These are phyloP conservation scores for Clinocottus analis DNA, from an alignment of 2,113 vertebrate genomes.

Conservation along the genomic window DNA sequence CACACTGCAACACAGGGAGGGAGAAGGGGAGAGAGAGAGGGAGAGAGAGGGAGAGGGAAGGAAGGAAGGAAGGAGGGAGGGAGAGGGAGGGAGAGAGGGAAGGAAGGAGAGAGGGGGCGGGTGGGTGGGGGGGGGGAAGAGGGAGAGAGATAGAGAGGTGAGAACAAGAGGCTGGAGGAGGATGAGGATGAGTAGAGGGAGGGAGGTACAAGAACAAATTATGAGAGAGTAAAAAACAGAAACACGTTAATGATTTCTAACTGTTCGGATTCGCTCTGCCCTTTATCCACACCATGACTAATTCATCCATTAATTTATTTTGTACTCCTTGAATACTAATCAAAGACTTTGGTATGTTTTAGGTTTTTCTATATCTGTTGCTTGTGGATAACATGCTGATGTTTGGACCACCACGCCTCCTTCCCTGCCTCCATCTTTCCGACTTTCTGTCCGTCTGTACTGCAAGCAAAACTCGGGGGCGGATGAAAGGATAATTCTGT, in stretches of 20 bases:
- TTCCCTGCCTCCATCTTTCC: conserved; percentile 17
- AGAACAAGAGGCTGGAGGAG: conserved; percentile 43
- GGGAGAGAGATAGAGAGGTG: conserved; percentile 8
- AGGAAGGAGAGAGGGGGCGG: conserved; percentile 3
- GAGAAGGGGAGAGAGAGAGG: conserved; percentile 2
- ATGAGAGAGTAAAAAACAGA: background rate
- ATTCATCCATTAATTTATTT: conserved; percentile 58
- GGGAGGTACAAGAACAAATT: conserved; percentile 10
- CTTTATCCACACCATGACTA: conserved; percentile 27
- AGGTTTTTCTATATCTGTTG: conserved; percentile 24
- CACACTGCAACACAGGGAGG: conserved; percentile 62
- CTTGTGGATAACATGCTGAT: background rate
- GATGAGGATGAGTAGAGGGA: conserved; percentile 34
- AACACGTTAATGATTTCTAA: conserved; percentile 21
- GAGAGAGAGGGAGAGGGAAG: conserved; percentile 1
- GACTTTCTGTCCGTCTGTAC: conserved; percentile 36
- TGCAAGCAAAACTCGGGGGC: conserved; percentile 74
- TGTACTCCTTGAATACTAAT: conserved; percentile 49
- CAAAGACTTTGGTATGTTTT: conserved; percentile 32
- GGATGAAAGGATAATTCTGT: conserved; percentile 61
- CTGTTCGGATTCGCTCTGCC: conserved; percentile 18
- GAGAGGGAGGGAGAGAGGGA: conserved; percentile 4
- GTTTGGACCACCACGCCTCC: conserved; percentile 16
- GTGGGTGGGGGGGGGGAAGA: background rate
- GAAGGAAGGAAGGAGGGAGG: background rate